Conservation (phyloP, 2,888 invertebrate genomes). For the Polylopha cassiicola region DNA sequence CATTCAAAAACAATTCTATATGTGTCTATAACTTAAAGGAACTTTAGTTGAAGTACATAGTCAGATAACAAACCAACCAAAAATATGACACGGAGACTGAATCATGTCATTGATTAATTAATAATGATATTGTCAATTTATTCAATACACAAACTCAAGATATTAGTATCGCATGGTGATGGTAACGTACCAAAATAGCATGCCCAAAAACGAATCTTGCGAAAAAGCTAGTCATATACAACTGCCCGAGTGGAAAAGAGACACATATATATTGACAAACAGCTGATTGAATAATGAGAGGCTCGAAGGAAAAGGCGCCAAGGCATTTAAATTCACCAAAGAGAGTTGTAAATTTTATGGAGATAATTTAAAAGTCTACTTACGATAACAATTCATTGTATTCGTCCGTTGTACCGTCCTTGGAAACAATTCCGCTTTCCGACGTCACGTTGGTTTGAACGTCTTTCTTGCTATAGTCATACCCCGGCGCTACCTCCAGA, state of each 20-base stretch:
- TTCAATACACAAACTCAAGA: constrained; percentile 62
- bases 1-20: no score
- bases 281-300: constrained; percentile 55
- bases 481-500: constrained; percentile 30
- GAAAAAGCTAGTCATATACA: constrained; percentile 54
- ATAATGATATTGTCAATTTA: constrained; percentile 37
- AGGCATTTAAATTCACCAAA: constrained; percentile 10
- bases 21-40: no score
- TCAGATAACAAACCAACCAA: no score
- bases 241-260: constrained; percentile 48
- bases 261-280: constrained; percentile 65
- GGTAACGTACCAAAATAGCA: constrained; percentile 76
- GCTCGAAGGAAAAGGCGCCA: constrained; percentile 18
- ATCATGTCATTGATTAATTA: no score
- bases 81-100: no score
- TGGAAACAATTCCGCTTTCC: constrained; percentile 36
- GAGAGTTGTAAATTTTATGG: not conserved
- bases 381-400: constrained; percentile 37
- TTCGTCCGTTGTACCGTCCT: constrained; percentile 36
- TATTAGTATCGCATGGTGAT: constrained; percentile 69
- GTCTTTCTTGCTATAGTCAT: constrained; percentile 30
- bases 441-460: constrained; percentile 35
- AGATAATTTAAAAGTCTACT: constrained; percentile 31
- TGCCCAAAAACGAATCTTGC: constrained; percentile 70
- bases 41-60: no score